These are phyloP conservation scores for Crotalus adamanteus DNA, from an alignment of 2,797 vertebrate genomes.

Conservation along the genomic window DNA sequence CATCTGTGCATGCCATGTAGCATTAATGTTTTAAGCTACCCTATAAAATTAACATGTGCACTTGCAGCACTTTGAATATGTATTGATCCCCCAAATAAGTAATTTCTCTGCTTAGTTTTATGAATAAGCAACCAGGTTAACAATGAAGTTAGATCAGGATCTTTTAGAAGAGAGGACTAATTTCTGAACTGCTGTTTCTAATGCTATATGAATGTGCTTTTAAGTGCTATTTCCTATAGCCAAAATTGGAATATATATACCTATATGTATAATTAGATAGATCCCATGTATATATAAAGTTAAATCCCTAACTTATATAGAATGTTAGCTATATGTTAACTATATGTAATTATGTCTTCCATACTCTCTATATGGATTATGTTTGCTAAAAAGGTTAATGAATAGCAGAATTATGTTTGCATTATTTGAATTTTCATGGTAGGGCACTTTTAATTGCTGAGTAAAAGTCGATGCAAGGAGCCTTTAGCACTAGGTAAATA, in stretches of 20 bases:
- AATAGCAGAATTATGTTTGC: slow-evolving; percentile 45
- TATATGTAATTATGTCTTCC: not conserved
- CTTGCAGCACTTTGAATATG: not conserved
- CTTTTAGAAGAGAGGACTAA: slow-evolving; percentile 10
- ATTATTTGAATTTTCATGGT: slow-evolving; percentile 23
- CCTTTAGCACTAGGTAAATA: slow-evolving; percentile 11
- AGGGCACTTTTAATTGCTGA: slow-evolving; percentile 48
- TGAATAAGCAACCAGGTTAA: not conserved
- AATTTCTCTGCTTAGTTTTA: not conserved
- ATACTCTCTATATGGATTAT: not conserved
- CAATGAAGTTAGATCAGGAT: not conserved
- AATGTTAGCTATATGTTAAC: rapidly evolving
- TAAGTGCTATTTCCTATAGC: slow-evolving; percentile 12
- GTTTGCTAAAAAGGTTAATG: slow-evolving; percentile 50
- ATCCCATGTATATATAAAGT: not conserved
- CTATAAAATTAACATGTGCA: not conserved
- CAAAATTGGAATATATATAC: not conserved
- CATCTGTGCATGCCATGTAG: too few species aligned
- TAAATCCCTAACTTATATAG: not conserved
- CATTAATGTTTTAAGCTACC: not conserved
- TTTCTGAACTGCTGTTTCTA: not conserved
- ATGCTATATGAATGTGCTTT: not conserved
- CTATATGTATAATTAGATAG: not conserved
- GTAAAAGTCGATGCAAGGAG: slow-evolving; percentile 20
- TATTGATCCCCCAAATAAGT: not conserved